phyloP scores from a whole-genome alignment of 2,888 invertebrate genomes.

The Dynastes hyllus region DNA sequence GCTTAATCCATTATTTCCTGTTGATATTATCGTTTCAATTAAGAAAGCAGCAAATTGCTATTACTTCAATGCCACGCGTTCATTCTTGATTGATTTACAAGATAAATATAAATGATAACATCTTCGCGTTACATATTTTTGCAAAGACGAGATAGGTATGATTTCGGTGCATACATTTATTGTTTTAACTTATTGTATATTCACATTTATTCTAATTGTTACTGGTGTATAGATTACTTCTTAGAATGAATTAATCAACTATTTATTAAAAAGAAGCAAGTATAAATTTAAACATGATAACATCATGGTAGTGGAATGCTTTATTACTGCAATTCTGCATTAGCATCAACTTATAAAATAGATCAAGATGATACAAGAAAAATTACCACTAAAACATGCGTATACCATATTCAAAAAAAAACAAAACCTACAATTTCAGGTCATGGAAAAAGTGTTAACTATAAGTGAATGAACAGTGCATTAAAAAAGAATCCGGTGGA shows the following conservation, averaged over 20 bases:
- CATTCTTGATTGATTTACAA: too few species aligned
- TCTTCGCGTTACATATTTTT: neutral
- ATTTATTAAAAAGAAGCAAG: neutral
- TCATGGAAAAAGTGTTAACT: constrained; percentile 33
- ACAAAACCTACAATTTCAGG: constrained; percentile 33
- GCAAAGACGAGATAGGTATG: too few species aligned
- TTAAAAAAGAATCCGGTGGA: constrained; percentile 20
- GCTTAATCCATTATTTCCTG: neutral
- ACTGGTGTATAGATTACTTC: too few species aligned
- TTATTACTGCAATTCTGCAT: too few species aligned
- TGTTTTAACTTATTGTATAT: too few species aligned
- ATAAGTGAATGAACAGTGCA: constrained; percentile 27
- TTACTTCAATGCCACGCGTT: neutral
- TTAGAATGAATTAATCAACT: too few species aligned
- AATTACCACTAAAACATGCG: neutral
- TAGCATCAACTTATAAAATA: too few species aligned
- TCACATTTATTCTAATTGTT: too few species aligned
- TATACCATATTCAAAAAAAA: neutral
- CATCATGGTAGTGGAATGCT: neutral
- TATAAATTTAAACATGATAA: neutral
- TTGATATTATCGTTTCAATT: constrained; percentile 29
- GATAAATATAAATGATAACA: neutral
- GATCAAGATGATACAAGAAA: too few species aligned
- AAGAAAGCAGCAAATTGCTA: constrained; percentile 25
- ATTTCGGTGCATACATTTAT: too few species aligned